Percentiles rank a stretch among this genome's conserved stretches.
Evolutionary conservation across 2,113 vertebrate species (phyloP).

Genomic region (Eolophus roseicapilla): DNA sequence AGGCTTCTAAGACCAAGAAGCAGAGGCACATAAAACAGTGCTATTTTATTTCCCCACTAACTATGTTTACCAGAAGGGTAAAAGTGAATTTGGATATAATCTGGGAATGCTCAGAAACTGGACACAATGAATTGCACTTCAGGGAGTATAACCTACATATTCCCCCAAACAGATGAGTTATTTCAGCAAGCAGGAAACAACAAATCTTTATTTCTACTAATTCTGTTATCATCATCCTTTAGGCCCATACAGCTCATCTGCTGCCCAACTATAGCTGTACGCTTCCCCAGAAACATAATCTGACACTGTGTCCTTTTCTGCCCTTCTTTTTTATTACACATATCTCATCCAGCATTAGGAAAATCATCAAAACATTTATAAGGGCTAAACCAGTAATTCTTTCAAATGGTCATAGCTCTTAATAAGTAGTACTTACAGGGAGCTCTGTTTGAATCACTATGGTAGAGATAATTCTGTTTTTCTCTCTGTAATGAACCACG

Average conservation of each 20-base stretch:
- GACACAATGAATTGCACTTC: not conserved
- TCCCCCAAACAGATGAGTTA: not conserved
- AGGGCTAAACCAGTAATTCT: not conserved
- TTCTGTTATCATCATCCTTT: not conserved
- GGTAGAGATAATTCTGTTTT: constrained; percentile 19
- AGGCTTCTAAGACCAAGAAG: not conserved
- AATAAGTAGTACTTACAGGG: not conserved
- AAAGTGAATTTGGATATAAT: not conserved
- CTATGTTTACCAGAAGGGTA: not conserved
- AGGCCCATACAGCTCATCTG: not conserved
- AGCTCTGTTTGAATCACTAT: not conserved
- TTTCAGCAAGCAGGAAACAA: constrained; percentile 20
- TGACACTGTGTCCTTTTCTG: not conserved
- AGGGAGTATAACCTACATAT: not conserved
- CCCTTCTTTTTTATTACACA: not conserved
- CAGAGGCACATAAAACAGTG: not conserved
- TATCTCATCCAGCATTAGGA: not conserved
- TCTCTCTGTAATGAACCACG: constrained; percentile 51
- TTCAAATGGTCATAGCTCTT: not conserved
- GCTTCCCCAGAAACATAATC: not conserved
- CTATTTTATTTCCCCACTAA: not conserved
- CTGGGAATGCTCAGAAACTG: not conserved
- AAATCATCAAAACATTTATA: not conserved
- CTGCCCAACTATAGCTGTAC: not conserved
- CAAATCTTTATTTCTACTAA: constrained; percentile 8